Base-by-base conservation (phyloP, 2,113 vertebrate genomes). In the Carlito syrichta region DNA sequence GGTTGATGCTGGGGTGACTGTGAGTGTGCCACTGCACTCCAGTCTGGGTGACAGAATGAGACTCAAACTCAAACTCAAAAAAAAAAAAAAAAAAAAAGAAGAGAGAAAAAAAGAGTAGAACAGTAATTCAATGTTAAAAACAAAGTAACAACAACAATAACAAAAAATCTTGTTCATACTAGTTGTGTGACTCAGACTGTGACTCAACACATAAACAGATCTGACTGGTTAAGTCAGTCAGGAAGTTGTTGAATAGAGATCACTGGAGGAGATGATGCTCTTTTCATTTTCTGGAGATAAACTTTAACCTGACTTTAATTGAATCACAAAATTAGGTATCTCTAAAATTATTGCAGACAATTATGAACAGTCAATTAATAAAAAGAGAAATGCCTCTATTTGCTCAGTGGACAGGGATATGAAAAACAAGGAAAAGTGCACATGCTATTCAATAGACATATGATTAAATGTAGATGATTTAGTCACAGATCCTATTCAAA, bases 391-490 rank as follows among this genome's bases (percentile, higher is more conserved):
- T 79, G 45, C 35, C 52, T 97, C 95, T 85, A 89, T 96, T 94
- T 95, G 71, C 74, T 92, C 85, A 95, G 92, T 96, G 86, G 50
- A 83, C 63, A 83, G 71, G 86, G 40, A 78, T 77, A 81, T 19
- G 63, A 86, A 97, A 89, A 91, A 91, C 48, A 89, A 95, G 90
- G 79, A 77, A 60, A 73, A 86, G 97, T 96, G 56, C 76, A 63
- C 1, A 8, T 43, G 63, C 38, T 48, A n/a, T 74, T 97, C 95
- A 98, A 68, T 62, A 83, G 89, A 50, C 68, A 74, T 3, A 89
- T 81, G 95, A 97, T 73, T 97, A 97, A 97, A 69, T 63, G 14
- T 87, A 92, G 91, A 93, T 97, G 91, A 97, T 86, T 97, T 68
- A 93, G 91, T 89, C 89, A 96, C 76, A 97, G 97, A 90, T 77